Base-by-base conservation (phyloP, 2,797 vertebrate species). In the Ctenopoma kingsleyae region DNA sequence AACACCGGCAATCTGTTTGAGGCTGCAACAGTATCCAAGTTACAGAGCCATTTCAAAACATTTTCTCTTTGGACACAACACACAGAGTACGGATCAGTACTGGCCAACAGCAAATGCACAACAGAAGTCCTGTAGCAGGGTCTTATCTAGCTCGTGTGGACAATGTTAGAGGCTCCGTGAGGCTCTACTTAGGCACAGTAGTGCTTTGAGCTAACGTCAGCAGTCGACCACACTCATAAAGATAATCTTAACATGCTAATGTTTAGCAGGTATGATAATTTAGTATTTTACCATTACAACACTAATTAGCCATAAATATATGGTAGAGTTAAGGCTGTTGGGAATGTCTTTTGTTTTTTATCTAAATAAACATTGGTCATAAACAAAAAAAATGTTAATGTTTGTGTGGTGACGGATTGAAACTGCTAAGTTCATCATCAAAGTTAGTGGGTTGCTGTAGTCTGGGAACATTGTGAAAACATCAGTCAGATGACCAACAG, bases 21-120 rank as follows among this genome's bases (percentile, higher is more conserved):
- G 46, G 49, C 57, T 64, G 56, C 20, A 57, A 17, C 73, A 22
- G 36, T 46, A 51, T 47, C 58, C 32, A 57, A 61, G 49, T 50
- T 46, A 30, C 47, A 46, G 56, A 77, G 73, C 35, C 35, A 25
- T 69, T 77, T 79, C 50, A 57, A 68, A 74, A 82, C 52, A 44
- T 48, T 80, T 78, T 54, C 36, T 74, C 76, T 1, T 82, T 80
- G 74, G 61, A 64, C 50, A 41, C 56, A 40, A 13, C 47, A 52
- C 71, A 78, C 40, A 77, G 58, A 63, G 50, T 20, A 32, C 58
- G 54, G 61, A 67, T 67, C 47, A 52, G 54, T n/a, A n/a, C 47
- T 3, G 62, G 73, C 66, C 47, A 71, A 74, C 10, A 51, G 32
- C 67, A 60, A 68, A 72, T 47, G 71, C 20, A 53, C 59, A 59